Percentiles rank a stretch among this genome's conserved stretches.
Evolutionary conservation across 2,113 vertebrate species (phyloP).

Genomic region (Tetrao urogallus): DNA sequence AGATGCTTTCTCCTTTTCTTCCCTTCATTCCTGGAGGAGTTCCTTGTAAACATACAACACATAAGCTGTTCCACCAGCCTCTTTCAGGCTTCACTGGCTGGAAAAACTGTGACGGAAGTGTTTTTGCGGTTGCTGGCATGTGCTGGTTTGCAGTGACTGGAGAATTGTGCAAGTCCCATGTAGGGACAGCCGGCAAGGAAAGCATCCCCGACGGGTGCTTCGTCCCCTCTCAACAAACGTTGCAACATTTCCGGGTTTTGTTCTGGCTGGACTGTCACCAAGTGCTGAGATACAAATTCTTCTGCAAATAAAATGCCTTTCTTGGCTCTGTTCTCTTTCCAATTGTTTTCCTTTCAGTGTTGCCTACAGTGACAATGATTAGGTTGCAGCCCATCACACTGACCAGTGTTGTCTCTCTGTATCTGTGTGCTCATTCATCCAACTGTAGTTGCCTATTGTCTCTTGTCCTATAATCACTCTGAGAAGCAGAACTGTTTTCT

Average conservation of each 20-base stretch:
- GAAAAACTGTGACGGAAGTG: background rate
- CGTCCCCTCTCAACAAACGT: accelerated
- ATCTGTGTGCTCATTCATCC: background rate
- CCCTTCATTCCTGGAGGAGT: background rate
- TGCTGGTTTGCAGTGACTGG: background rate
- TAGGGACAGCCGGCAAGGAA: background rate
- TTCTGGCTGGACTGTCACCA: conserved; percentile 27
- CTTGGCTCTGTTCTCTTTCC: background rate
- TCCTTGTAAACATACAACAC: conserved; percentile 11
- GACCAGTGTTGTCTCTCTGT: background rate
- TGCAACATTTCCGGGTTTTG: conserved; percentile 24
- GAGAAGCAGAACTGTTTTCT: conserved; percentile 1
- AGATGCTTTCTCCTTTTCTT: background rate
- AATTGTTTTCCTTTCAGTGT: conserved; percentile 10
- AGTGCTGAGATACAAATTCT: conserved; percentile 42
- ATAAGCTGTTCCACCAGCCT: background rate
- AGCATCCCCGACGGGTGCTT: accelerated
- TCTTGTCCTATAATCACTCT: conserved; percentile 16
- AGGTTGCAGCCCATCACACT: background rate
- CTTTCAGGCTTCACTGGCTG: background rate
- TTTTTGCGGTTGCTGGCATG: conserved; percentile 37
- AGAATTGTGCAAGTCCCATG: background rate
- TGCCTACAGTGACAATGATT: background rate
- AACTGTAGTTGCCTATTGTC: conserved; percentile 21
- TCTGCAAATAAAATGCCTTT: conserved; percentile 28